Conservation (phyloP, 1,140 invertebrate genomes). For the Artemia franciscana region DNA sequence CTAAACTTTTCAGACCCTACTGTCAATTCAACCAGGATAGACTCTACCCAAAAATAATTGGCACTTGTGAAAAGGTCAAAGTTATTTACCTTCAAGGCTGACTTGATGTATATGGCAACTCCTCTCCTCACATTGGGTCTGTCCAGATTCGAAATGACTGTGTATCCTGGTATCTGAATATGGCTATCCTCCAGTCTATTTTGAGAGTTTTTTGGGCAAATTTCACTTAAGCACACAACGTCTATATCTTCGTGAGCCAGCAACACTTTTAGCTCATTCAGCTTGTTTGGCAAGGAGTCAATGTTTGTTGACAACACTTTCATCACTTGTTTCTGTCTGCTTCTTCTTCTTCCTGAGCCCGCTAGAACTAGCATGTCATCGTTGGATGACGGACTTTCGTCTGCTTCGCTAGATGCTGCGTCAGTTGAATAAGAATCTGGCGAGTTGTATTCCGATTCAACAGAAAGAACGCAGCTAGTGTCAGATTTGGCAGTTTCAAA, state of each 20-base stretch:
- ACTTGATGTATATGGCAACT: background rate
- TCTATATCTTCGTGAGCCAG: too few species aligned
- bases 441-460: too few species aligned
- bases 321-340: background rate
- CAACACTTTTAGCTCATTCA: background rate
- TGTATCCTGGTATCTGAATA: too few species aligned
- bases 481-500: too few species aligned
- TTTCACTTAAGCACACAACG: too few species aligned
- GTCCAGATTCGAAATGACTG: background rate
- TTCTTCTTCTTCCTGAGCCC: background rate
- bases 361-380: background rate
- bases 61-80: background rate
- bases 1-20: background rate
- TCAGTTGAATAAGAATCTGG: background rate
- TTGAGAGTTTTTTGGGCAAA: too few species aligned
- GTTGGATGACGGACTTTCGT: background rate
- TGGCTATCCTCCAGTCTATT: too few species aligned
- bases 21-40: background rate
- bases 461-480: too few species aligned
- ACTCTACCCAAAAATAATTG: background rate
- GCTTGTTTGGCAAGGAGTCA: background rate
- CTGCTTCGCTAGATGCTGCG: background rate
- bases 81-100: background rate
- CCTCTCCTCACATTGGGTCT: background rate
- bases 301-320: background rate